Evolutionary conservation across 2,797 vertebrate genomes (phyloP).

Genomic region (Nasua narica): DNA sequence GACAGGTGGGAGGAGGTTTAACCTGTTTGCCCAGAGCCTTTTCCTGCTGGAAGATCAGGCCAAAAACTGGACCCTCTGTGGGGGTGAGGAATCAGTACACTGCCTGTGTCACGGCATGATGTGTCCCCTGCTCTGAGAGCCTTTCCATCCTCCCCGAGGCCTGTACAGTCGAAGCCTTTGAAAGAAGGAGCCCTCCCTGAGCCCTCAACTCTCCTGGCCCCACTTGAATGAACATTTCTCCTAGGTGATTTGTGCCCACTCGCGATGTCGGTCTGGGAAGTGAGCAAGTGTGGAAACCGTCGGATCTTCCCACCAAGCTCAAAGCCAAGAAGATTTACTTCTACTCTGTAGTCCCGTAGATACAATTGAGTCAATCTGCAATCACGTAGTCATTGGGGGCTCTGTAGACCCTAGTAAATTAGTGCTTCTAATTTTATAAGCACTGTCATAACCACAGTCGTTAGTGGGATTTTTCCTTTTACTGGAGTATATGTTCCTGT

Average conservation of each 20-base stretch:
- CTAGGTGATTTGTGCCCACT: neutral
- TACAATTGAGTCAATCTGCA: conserved; percentile 4
- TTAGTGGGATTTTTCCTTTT: conserved; percentile 24
- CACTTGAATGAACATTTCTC: conserved; percentile 16
- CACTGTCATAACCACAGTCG: neutral
- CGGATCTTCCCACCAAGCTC: neutral
- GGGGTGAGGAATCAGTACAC: neutral
- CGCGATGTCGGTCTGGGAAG: neutral
- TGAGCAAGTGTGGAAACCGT: neutral
- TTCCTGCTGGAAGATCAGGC: neutral
- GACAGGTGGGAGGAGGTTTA: neutral
- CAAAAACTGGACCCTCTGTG: neutral
- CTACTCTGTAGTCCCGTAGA: neutral
- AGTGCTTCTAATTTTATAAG: conserved; percentile 63
- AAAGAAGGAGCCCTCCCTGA: neutral
- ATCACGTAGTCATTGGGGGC: neutral
- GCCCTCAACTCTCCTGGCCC: neutral
- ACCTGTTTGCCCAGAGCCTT: neutral
- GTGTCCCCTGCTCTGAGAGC: neutral
- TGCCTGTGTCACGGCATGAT: neutral
- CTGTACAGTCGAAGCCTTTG: neutral
- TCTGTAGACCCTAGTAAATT: conserved; percentile 4
- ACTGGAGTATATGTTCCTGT: neutral
- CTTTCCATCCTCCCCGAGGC: neutral
- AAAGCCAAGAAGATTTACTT: neutral